Percentiles rank a stretch among this genome's conserved stretches.
Evolutionary conservation across 1,140 invertebrate genomes (phyloP).

Genomic region (Drosophila sucinea): DNA sequence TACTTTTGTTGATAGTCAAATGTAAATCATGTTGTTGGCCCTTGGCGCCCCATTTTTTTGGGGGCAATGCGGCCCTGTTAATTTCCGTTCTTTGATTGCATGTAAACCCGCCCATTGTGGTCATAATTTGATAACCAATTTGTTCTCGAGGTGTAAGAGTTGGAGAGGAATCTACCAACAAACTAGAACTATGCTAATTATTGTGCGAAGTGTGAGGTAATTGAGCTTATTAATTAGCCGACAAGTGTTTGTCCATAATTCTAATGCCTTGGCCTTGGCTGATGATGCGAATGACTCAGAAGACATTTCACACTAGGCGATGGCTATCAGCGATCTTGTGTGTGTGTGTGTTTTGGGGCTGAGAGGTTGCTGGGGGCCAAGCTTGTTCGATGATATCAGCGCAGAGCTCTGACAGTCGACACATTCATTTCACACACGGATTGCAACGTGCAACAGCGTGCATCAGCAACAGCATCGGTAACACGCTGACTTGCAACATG

Average conservation of each 20-base stretch:
- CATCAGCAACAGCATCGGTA: slow-evolving; percentile 42
- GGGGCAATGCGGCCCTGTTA: neutral
- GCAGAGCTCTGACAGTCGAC: slow-evolving; percentile 60
- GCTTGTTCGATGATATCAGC: slow-evolving; percentile 72
- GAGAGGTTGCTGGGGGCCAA: slow-evolving; percentile 31
- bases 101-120: slow-evolving; percentile 48
- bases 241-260: slow-evolving; percentile 15
- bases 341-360: slow-evolving; percentile 26
- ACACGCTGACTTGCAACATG: slow-evolving; percentile 77
- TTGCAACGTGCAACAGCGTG: slow-evolving; percentile 41
- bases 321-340: slow-evolving; percentile 45
- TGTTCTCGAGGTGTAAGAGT: slow-evolving; percentile 61
- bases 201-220: slow-evolving; percentile 42
- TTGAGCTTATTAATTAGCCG: slow-evolving; percentile 42
- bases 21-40: neutral
- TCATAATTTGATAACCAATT: slow-evolving; percentile 69
- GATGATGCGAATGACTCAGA: slow-evolving; percentile 35
- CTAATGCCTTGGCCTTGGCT: slow-evolving; percentile 24
- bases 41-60: neutral
- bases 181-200: slow-evolving; percentile 51
- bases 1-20: neutral
- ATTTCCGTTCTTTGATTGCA: slow-evolving; percentile 9
- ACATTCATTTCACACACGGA: slow-evolving; percentile 74
- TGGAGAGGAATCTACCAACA: slow-evolving; percentile 51
- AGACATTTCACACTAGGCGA: slow-evolving; percentile 60